phyloP scores from a whole-genome alignment of 2,797 vertebrate species.

The Mormyrops boulengeri region DNA sequence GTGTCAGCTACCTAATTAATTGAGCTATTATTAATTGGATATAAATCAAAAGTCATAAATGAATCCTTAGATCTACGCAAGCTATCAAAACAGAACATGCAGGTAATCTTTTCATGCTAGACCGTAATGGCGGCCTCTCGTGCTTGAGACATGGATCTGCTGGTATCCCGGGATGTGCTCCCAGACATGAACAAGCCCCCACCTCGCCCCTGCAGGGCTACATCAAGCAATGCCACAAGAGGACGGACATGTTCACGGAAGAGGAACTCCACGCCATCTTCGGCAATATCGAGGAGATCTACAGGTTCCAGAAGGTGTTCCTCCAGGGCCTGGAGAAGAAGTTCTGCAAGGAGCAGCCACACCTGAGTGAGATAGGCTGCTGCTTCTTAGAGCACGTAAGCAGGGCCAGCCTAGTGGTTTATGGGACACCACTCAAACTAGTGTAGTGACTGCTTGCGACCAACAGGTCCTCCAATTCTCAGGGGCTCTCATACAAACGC shows the following conservation, averaged over 20 bases:
- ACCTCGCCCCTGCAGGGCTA: conserved; percentile 69
- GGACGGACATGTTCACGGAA: conserved; percentile 89
- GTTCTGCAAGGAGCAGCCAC: conserved; percentile 84
- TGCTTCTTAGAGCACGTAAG: conserved; percentile 93
- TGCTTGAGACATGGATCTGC: background rate
- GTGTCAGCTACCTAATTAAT: background rate
- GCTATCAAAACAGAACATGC: background rate
- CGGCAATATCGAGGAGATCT: conserved; percentile 93
- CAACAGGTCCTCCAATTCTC: background rate
- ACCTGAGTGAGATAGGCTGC: conserved; percentile 89
- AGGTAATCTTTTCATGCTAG: background rate
- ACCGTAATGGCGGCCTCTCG: background rate
- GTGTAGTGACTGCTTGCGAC: background rate
- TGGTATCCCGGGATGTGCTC: background rate
- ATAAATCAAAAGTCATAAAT: conserved; percentile 2
- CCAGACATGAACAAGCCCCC: background rate
- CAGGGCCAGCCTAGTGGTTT: background rate
- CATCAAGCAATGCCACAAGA: conserved; percentile 87
- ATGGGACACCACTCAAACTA: background rate
- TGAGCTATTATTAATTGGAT: background rate
- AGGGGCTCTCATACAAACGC: background rate
- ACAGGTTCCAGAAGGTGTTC: conserved; percentile 88
- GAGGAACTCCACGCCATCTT: conserved; percentile 90
- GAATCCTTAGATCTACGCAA: background rate
- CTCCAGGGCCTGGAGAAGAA: conserved; percentile 83